Percentiles rank a stretch among this genome's conserved stretches.
Evolutionary conservation across 2,888 invertebrate genomes (phyloP).

Genomic region (Hypena proboscidalis): DNA sequence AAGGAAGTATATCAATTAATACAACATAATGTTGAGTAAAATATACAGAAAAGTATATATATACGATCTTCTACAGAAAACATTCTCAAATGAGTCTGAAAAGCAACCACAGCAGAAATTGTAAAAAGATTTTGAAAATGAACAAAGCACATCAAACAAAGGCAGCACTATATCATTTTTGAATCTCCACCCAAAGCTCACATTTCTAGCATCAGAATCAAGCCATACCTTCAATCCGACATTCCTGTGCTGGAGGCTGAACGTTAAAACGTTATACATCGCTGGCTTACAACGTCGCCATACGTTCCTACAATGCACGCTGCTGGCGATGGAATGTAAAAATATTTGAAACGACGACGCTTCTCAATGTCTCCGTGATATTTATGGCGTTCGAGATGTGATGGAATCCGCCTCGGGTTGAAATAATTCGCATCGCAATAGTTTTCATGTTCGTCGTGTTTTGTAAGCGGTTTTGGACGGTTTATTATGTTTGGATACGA

Average conservation of each 20-base stretch:
- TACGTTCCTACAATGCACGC: constrained; percentile 17
- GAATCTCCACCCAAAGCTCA: not conserved
- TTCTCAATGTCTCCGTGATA: constrained; percentile 15
- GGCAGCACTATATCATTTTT: not conserved
- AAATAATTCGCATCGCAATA: constrained; percentile 10
- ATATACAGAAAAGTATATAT: too few relatives aligned
- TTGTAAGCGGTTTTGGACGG: not conserved
- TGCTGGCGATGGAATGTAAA: constrained; percentile 26
- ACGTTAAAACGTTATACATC: constrained; percentile 13
- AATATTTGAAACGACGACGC: constrained; percentile 23
- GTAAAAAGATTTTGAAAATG: too few relatives aligned
- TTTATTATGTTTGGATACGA: not conserved
- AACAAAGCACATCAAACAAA: too few relatives aligned
- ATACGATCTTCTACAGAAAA: too few relatives aligned
- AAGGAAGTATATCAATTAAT: too few relatives aligned
- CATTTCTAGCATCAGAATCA: constrained; percentile 2
- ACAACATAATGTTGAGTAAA: too few relatives aligned
- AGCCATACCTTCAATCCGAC: not conserved
- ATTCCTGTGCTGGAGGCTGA: constrained; percentile 11
- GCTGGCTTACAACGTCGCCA: constrained; percentile 14
- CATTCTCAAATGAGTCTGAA: too few relatives aligned
- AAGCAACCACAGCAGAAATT: too few relatives aligned
- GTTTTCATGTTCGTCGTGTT: constrained; percentile 3
- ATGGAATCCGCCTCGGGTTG: constrained; percentile 5
- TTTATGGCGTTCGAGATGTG: constrained; percentile 25